These are phyloP conservation scores for Cyaniris semiargus DNA, from an alignment of 2,888 invertebrate genomes.

Conservation along the genomic window DNA sequence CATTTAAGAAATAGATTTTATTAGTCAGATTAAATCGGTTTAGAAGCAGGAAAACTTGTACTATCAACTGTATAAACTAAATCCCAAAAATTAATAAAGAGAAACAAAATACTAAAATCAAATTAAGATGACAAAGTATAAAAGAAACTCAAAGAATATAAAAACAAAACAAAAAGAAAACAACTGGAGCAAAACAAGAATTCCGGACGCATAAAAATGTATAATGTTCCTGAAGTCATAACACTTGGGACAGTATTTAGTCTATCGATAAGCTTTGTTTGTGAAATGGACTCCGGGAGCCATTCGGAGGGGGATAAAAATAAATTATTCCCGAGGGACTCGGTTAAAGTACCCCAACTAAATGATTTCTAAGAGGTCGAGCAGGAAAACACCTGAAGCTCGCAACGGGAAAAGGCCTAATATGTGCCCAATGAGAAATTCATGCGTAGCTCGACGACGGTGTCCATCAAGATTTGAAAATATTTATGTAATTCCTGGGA, in stretches of 20 bases:
- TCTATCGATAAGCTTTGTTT: slow-evolving; percentile 26
- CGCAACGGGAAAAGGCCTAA: neutral
- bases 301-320: slow-evolving; percentile 42
- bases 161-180: slow-evolving; percentile 26
- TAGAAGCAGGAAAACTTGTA: too few species aligned
- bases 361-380: slow-evolving; percentile 59
- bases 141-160: slow-evolving; percentile 12
- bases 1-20: neutral
- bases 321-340: slow-evolving; percentile 54
- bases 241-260: slow-evolving; percentile 20
- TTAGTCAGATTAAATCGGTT: neutral
- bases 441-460: slow-evolving; percentile 31
- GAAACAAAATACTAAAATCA: neutral
- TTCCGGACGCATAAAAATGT: slow-evolving; percentile 13
- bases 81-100: too few species aligned
- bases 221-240: neutral
- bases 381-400: slow-evolving; percentile 61
- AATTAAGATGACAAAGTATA: neutral
- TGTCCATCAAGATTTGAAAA: slow-evolving; percentile 17
- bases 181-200: slow-evolving; percentile 41
- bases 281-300: slow-evolving; percentile 18
- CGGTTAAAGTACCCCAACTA: slow-evolving; percentile 51
- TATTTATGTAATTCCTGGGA: slow-evolving; percentile 4
- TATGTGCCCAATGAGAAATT: slow-evolving; percentile 24
- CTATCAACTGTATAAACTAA: too few species aligned